Conservation (phyloP, 2,888 invertebrate genomes). For the Podabrus alpinus region DNA sequence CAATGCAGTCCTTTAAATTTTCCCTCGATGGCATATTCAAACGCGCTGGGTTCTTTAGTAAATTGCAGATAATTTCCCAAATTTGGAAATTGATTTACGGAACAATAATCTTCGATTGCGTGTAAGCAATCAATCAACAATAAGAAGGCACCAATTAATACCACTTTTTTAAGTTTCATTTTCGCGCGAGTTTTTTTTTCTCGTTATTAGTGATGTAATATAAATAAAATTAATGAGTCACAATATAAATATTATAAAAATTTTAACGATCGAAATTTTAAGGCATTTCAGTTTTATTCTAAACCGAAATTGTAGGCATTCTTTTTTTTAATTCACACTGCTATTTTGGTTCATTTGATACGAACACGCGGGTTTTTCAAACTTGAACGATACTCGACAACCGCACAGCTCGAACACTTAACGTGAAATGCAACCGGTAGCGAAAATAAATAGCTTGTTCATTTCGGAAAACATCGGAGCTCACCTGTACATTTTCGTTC, state of each 20-base stretch:
- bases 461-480: not conserved
- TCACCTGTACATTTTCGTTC: not conserved
- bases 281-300: not conserved
- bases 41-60: slow-evolving; percentile 71
- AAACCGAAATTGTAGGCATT: not conserved
- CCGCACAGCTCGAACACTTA: not conserved
- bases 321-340: not conserved
- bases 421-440: not conserved
- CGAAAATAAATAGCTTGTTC: not conserved
- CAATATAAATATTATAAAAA: not conserved
- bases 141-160: not conserved
- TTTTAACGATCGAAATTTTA: not conserved
- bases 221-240: not conserved
- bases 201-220: not conserved
- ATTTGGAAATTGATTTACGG: slow-evolving; percentile 61
- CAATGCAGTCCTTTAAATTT: slow-evolving; percentile 78
- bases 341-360: not conserved
- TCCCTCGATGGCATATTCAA: slow-evolving; percentile 70
- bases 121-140: not conserved
- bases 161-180: not conserved
- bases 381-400: not conserved
- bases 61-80: slow-evolving; percentile 71
- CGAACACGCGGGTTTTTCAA: not conserved
- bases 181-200: not conserved
- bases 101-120: slow-evolving; percentile 62